Conservation (phyloP, 1,140 invertebrate genomes). For the Tigriopus japonicus region DNA sequence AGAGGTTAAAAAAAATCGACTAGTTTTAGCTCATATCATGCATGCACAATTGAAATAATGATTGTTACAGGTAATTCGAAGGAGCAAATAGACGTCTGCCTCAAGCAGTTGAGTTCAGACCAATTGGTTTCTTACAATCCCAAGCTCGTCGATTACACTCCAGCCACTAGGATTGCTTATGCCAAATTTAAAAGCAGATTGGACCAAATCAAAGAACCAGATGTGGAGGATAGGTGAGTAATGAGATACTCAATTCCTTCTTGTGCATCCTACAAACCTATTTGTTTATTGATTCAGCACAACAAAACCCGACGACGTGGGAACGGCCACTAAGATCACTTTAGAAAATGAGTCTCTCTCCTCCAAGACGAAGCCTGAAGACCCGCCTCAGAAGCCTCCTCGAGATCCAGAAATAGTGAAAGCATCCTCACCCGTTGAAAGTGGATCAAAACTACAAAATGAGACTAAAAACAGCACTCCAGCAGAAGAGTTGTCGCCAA, state of each 20-base stretch:
- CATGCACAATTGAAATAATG: neutral
- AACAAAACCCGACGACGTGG: neutral
- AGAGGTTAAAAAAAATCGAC: conserved; percentile 4
- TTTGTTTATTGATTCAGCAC: neutral
- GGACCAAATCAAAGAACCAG: conserved; percentile 17
- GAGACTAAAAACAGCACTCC: no score
- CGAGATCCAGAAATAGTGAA: no score
- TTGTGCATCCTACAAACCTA: neutral
- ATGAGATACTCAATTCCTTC: neutral
- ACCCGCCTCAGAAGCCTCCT: no score
- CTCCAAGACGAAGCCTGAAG: no score
- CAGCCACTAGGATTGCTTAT: conserved; percentile 19
- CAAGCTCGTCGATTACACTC: conserved; percentile 15
- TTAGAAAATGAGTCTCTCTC: neutral
- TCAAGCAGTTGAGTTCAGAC: conserved; percentile 16
- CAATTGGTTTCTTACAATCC: conserved; percentile 19
- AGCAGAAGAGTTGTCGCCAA: no score
- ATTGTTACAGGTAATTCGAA: conserved; percentile 7
- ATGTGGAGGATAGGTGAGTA: conserved; percentile 14
- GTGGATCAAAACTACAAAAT: no score
- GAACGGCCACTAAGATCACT: neutral
- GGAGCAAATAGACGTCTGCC: conserved; percentile 12
- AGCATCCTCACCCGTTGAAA: no score
- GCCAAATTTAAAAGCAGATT: conserved; percentile 18
- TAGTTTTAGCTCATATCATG: no score